Evolutionary conservation across 2,888 invertebrate genomes (phyloP).

Genomic region (Spilarctia lutea): DNA sequence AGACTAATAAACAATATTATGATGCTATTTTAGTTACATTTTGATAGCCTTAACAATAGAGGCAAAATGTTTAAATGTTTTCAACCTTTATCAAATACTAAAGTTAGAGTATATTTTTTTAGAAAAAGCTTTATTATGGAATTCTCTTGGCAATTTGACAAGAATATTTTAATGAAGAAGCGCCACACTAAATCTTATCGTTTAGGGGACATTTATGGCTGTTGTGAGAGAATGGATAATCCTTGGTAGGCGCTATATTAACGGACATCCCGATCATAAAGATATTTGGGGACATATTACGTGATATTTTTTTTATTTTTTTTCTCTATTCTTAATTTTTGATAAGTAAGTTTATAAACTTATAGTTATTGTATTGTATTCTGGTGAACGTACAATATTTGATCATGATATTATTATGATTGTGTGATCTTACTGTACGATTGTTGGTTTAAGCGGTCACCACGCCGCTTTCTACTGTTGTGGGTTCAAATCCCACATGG

Average conservation of each 20-base stretch:
- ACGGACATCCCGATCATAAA: background rate
- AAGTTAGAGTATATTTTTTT: background rate
- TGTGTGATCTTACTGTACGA: too few relatives aligned
- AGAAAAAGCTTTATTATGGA: background rate
- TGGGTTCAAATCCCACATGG: too few relatives aligned
- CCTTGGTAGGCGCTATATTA: background rate
- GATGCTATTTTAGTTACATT: too few relatives aligned
- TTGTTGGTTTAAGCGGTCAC: too few relatives aligned
- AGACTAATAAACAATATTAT: too few relatives aligned
- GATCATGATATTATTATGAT: too few relatives aligned
- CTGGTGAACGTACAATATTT: too few relatives aligned
- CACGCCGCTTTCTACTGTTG: too few relatives aligned
- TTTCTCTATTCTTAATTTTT: background rate
- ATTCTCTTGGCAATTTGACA: constrained; percentile 9
- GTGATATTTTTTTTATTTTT: background rate
- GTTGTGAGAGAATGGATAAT: constrained; percentile 4
- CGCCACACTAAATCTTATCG: constrained; percentile 26
- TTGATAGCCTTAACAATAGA: too few relatives aligned
- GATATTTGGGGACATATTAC: background rate
- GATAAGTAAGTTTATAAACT: background rate
- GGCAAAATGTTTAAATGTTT: too few relatives aligned
- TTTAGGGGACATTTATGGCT: constrained; percentile 30
- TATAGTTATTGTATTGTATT: background rate
- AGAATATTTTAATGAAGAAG: constrained; percentile 5
- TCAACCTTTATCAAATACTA: too few relatives aligned